Conservation (phyloP, 2,797 vertebrate genomes). For the Leuciscus waleckii region DNA sequence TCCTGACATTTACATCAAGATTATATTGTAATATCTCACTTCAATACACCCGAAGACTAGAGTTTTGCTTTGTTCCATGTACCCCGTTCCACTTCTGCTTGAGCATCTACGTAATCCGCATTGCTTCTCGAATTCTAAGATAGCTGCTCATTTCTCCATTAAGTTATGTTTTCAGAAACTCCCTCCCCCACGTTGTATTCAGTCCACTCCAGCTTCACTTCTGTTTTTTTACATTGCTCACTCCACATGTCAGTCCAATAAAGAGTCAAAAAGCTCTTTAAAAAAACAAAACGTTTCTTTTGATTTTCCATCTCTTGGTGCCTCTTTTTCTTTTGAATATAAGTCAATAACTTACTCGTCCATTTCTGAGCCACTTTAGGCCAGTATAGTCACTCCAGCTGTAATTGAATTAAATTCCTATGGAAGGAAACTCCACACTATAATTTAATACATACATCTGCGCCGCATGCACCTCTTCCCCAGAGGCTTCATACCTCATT, state of each 20-base stretch:
- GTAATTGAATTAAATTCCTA: slow-evolving; percentile 17
- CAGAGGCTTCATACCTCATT: slow-evolving; percentile 67
- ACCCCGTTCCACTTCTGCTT: slow-evolving; percentile 18
- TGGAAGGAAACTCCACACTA: slow-evolving; percentile 18
- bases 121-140: slow-evolving; percentile 30
- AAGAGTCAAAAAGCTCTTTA: not conserved
- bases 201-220: not conserved
- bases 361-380: not conserved
- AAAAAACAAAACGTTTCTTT: not conserved
- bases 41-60: slow-evolving; percentile 49
- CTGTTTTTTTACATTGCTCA: not conserved
- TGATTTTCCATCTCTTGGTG: not conserved
- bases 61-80: slow-evolving; percentile 59
- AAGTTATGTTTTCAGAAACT: slow-evolving; percentile 17
- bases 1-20: slow-evolving; percentile 57
- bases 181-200: not conserved
- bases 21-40: slow-evolving; percentile 60
- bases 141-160: not conserved
- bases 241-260: not conserved
- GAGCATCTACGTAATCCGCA: slow-evolving; percentile 40
- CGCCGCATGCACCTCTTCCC: slow-evolving; percentile 50
- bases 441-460: slow-evolving; percentile 33
- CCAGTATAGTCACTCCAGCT: slow-evolving; percentile 5
- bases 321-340: not conserved
- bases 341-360: not conserved